phyloP scores from a whole-genome alignment of 1,140 invertebrate genomes.

The Oedothorax gibbosus region DNA sequence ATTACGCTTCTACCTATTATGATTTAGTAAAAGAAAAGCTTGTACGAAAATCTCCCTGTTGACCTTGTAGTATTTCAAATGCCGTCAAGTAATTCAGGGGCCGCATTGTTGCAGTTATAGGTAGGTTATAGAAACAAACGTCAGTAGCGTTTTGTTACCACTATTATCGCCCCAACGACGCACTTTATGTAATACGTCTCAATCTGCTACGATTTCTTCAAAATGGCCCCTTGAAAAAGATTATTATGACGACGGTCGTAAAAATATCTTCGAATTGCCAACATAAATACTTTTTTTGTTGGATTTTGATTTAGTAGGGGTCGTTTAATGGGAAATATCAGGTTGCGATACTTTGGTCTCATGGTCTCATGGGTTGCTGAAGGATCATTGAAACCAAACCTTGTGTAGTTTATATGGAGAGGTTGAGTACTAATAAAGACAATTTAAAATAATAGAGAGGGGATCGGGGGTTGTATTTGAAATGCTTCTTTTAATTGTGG shows the following conservation, averaged over 20 bases:
- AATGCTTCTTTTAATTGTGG: too few species aligned
- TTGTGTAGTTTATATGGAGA: background rate
- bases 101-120: too few species aligned
- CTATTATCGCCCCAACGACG: constrained; percentile 8
- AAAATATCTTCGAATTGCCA: constrained; percentile 51
- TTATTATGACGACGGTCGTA: constrained; percentile 31
- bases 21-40: too few species aligned
- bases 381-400: too few species aligned
- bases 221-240: constrained; percentile 32
- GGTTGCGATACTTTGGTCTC: background rate
- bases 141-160: constrained; percentile 23
- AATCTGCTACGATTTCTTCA: constrained; percentile 29
- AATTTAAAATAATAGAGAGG: background rate
- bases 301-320: constrained; percentile 14
- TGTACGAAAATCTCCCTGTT: too few species aligned
- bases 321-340: constrained; percentile 11
- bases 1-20: too few species aligned
- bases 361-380: background rate
- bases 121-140: constrained; percentile 16
- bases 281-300: background rate
- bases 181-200: constrained; percentile 33
- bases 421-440: background rate
- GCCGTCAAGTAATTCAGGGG: too few species aligned
- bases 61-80: too few species aligned
- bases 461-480: background rate